These are phyloP conservation scores for Neodon shergylaensis DNA, from an alignment of 2,113 vertebrate species.

Conservation along the genomic window DNA sequence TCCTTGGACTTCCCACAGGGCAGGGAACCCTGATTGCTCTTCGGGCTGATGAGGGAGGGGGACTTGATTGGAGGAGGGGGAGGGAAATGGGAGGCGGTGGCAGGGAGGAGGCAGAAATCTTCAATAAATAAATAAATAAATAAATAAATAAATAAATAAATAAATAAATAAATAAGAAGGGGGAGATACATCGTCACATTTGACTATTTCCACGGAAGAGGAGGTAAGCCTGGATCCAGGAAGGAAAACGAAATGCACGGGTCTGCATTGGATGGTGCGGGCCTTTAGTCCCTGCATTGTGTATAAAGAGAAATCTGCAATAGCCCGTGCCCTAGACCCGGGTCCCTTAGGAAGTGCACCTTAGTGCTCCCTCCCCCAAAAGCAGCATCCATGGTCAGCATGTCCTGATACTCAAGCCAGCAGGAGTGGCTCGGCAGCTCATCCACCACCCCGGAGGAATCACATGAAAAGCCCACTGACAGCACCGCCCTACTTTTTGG, in stretches of 20 bases:
- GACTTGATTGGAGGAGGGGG: too few species aligned
- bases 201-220: background rate
- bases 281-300: background rate
- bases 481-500: background rate
- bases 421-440: background rate
- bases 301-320: background rate
- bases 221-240: background rate
- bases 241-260: background rate
- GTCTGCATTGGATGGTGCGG: background rate
- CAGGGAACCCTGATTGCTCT: too few species aligned
- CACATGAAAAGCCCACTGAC: background rate
- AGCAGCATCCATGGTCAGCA: background rate
- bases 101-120: too few species aligned
- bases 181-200: background rate
- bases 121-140: background rate
- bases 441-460: background rate
- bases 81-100: too few species aligned
- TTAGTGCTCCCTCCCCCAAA: background rate
- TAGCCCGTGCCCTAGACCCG: background rate
- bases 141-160: too few species aligned
- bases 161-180: background rate
- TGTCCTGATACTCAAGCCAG: background rate
- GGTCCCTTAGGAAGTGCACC: background rate
- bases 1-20: too few species aligned
- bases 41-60: too few species aligned